Evolutionary conservation across 2,888 invertebrate species (phyloP), one percentile per base, ranked within the genome.

Genomic region (Rapana venosa): DNA sequence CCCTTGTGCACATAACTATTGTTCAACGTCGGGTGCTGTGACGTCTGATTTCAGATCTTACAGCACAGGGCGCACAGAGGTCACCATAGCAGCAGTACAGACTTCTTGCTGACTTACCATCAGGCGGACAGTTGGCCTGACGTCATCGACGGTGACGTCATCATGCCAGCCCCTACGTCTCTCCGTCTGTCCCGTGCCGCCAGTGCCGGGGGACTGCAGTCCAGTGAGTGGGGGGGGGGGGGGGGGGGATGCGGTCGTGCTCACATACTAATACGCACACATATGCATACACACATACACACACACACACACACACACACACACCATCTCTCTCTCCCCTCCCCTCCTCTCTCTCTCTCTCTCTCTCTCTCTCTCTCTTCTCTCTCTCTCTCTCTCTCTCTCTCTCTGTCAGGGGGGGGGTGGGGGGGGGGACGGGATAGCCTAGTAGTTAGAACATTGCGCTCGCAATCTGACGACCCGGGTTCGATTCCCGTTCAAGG

Each of bases 71-170:
- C 58, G 35, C 87, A 61, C 87, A 30, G 66, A 36, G 30, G 66
- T 26, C 30, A 87, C 66, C 66, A 32, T 4, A 61, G 87, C 30
- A 22, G 87, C 8, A 35, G 32, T 6, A 47, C 35, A 4, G 26
- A 35, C 74, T 26, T 30, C 87, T 26, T 30, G 26, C 74, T 1
- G 74, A n/a, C 35, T 47, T 47, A 36, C 47, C 47, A 47, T 47
- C 87, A 26, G 1, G 17, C 26, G 26, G 15, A 70, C 36, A 74
- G 36, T 47, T n/a, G n/a, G 74, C 61, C 74, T 74, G 87, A 87
- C 86, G 86, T 61, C 61, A 66, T 35, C 61, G 58, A 30, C 15
- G 8, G 36, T n/a, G 87, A 87, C 87, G 86, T 86, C 86, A 66
- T 66, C 66, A 87, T 87, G 87, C 87, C 87, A 0, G 87, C 35